Evolutionary conservation across 2,113 vertebrate genomes (phyloP).

Genomic region (Sclerurus mexicanus): DNA sequence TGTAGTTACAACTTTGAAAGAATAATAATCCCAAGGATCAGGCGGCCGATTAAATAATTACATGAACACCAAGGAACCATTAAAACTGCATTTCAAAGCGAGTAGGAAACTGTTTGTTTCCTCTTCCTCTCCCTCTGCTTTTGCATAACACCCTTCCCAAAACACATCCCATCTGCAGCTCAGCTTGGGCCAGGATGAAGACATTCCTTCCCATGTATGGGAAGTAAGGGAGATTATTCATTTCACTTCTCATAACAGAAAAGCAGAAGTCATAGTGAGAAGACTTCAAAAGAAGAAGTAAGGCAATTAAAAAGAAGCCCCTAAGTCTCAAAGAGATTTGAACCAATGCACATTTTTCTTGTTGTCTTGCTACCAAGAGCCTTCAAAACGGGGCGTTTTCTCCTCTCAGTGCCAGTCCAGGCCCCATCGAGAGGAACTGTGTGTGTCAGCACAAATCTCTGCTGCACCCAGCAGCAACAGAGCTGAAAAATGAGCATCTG

Average conservation of each 20-base stretch:
- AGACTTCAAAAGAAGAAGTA: neutral
- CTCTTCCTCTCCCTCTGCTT: neutral
- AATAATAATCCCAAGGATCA: neutral
- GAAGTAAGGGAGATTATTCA: neutral
- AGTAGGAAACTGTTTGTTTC: neutral
- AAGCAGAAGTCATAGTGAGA: neutral
- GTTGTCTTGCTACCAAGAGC: neutral
- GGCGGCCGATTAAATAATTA: neutral
- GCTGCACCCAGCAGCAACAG: neutral
- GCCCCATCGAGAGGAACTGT: neutral
- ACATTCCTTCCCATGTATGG: constrained; percentile 20
- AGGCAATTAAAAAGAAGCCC: neutral
- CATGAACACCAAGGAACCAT: neutral
- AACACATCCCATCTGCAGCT: neutral
- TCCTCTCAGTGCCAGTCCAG: neutral
- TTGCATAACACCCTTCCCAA: neutral
- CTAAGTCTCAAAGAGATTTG: neutral
- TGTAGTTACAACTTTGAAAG: neutral
- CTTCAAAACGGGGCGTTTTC: neutral
- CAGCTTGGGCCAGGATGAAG: neutral
- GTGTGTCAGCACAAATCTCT: constrained; percentile 23
- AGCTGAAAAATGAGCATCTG: constrained; percentile 41
- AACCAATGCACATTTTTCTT: neutral
- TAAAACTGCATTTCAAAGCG: neutral
- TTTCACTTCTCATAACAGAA: constrained; percentile 7